These are phyloP conservation scores for Echiichthys vipera DNA, from an alignment of 2,797 vertebrate genomes.

Conservation along the genomic window DNA sequence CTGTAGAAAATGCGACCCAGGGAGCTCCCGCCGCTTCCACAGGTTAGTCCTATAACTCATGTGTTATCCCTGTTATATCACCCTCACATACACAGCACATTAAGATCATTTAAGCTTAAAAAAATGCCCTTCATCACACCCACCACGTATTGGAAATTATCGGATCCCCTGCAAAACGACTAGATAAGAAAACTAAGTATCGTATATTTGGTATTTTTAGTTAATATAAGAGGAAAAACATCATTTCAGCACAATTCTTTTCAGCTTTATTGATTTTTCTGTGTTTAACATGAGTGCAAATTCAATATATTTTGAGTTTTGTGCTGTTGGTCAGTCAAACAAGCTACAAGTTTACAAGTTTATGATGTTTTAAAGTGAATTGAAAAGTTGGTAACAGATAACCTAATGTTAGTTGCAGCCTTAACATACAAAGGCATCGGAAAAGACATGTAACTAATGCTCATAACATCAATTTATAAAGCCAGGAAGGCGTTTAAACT, in stretches of 20 bases:
- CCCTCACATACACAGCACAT: too few relatives aligned
- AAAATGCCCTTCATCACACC: too few relatives aligned
- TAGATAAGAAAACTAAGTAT: too few relatives aligned
- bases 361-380: neutral
- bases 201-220: too few relatives aligned
- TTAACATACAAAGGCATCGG: neutral
- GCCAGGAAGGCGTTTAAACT: neutral
- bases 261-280: neutral
- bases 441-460: neutral
- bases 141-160: too few relatives aligned
- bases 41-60: slow-evolving; percentile 43
- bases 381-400: neutral
- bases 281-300: neutral
- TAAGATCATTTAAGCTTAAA: too few relatives aligned
- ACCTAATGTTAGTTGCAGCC: neutral
- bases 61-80: too few relatives aligned
- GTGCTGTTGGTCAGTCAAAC: neutral
- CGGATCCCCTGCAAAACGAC: too few relatives aligned
- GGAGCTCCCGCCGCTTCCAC: slow-evolving; percentile 81
- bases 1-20: slow-evolving; percentile 65
- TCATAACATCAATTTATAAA: neutral
- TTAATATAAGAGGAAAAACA: too few relatives aligned
- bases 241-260: neutral
- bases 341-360: neutral
- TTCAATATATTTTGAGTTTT: neutral